Evolutionary conservation across 2,888 invertebrate genomes (phyloP), one percentile per base, ranked within the genome.

Genomic region (Apamea monoglypha): DNA sequence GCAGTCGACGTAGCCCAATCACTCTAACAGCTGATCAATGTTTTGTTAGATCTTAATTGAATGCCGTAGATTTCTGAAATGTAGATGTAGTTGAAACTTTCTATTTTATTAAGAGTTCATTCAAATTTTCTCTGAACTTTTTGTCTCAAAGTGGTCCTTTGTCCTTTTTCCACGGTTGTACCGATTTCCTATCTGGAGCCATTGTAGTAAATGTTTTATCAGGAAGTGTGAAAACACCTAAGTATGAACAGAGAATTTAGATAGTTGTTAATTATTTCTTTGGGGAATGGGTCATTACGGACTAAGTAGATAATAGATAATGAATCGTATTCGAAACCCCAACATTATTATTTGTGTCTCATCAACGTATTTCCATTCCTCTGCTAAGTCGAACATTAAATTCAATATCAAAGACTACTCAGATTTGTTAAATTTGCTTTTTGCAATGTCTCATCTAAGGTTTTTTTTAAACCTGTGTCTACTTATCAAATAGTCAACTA

Each of bases 1-100:
- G 80, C 80, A 77, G 76, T 86, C 81, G 82, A 82, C 74, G 80
- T 81, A 80, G 82, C 75, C 81, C 79, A 83, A 84, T 88, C 87
- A 82, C 73, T 80, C 83, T 73, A 81, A 90, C 87, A 88, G 82
- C 85, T 86, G 85, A 84, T 88, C 80, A 82, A 80, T 89, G 87
- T 85, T 83, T 90, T 79, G 80, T 70, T 75, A 81, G 73, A 80
- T 84, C 80, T 75, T 80, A 79, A 78, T 83, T 73, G 78, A 64
- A 74, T 70, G 29, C 67, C 67, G 59, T 59, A 50, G 32, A 69
- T 50, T 63, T 66, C 36, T 73, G 44, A 61, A 63, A 70, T 67
- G 8, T 36, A 36, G 47, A 56, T 63, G 25, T 56, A 40, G 29
- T 66, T 61, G 16, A 32, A 66, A 74, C 25, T 67, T 61, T 61